These are phyloP conservation scores for Coboldia fuscipes DNA, from an alignment of 1,140 invertebrate species.

Conservation along the genomic window DNA sequence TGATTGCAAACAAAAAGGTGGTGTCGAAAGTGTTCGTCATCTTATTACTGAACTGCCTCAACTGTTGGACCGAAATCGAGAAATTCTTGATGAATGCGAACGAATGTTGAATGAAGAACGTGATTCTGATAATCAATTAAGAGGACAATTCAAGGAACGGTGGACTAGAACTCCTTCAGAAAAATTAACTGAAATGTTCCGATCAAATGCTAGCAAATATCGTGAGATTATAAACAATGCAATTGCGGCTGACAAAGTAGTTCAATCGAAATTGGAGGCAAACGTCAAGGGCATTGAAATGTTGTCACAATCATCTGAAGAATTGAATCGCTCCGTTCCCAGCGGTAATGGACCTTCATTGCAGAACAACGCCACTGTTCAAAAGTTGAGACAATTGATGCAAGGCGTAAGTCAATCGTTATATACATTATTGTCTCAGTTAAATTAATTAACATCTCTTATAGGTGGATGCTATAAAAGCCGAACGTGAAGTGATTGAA, in stretches of 20 bases:
- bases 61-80: slow-evolving; percentile 74
- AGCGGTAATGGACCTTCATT: slow-evolving; percentile 26
- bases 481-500: slow-evolving; percentile 75
- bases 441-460: slow-evolving; percentile 4
- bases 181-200: slow-evolving; percentile 74
- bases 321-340: slow-evolving; percentile 41
- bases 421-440: not conserved
- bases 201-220: slow-evolving; percentile 75
- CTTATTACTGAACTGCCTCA: slow-evolving; percentile 69
- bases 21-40: slow-evolving; percentile 31
- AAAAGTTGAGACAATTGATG: slow-evolving; percentile 59
- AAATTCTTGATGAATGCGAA: slow-evolving; percentile 87
- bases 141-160: slow-evolving; percentile 71
- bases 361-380: slow-evolving; percentile 34
- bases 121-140: slow-evolving; percentile 69
- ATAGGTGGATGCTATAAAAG: slow-evolving; percentile 69
- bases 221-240: slow-evolving; percentile 82
- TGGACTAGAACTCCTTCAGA: slow-evolving; percentile 81
- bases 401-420: slow-evolving; percentile 28
- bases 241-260: slow-evolving; percentile 44
- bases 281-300: slow-evolving; percentile 62
- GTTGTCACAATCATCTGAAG: slow-evolving; percentile 48
- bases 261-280: slow-evolving; percentile 67
- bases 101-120: slow-evolving; percentile 80
- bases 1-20: slow-evolving; percentile 45